Conservation (phyloP, 2,797 vertebrate genomes). For the Limosa lapponica region DNA sequence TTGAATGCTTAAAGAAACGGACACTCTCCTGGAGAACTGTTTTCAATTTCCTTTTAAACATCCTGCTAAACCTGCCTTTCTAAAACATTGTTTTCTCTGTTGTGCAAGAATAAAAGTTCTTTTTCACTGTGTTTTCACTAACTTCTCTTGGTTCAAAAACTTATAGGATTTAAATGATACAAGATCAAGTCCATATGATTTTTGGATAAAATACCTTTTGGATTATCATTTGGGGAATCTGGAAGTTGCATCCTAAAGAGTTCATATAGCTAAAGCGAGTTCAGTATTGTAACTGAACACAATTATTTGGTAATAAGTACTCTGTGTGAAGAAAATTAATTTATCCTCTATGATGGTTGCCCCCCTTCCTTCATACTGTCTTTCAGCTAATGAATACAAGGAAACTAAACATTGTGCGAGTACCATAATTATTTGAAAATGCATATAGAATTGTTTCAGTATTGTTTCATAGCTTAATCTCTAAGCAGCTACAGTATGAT, state of each 20-base stretch:
- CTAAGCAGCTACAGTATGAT: not conserved
- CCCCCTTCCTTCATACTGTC: not conserved
- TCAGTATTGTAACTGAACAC: not conserved
- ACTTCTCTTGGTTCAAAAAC: not conserved
- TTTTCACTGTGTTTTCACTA: not conserved
- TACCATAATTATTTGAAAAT: not conserved
- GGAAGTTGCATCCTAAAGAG: not conserved
- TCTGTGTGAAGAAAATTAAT: not conserved
- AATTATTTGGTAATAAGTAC: not conserved
- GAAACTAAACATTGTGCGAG: not conserved
- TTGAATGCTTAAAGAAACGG: not conserved
- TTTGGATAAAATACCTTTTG: not conserved
- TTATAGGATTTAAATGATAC: not conserved
- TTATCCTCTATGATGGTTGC: not conserved
- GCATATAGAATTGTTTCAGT: not conserved
- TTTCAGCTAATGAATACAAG: not conserved
- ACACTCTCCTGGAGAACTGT: not conserved
- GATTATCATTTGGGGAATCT: not conserved
- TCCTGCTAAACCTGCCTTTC: not conserved
- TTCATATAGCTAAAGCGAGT: not conserved
- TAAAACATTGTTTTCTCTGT: not conserved
- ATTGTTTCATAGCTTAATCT: not conserved
- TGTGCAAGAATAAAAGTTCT: not conserved
- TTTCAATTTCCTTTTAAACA: not conserved
- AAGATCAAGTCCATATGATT: not conserved